A percentile compares a stretch with the other conserved stretches of the same genome.
These are phyloP conservation scores for Drosophila pandora DNA, from an alignment of 1,140 invertebrate genomes.

Conservation along the genomic window DNA sequence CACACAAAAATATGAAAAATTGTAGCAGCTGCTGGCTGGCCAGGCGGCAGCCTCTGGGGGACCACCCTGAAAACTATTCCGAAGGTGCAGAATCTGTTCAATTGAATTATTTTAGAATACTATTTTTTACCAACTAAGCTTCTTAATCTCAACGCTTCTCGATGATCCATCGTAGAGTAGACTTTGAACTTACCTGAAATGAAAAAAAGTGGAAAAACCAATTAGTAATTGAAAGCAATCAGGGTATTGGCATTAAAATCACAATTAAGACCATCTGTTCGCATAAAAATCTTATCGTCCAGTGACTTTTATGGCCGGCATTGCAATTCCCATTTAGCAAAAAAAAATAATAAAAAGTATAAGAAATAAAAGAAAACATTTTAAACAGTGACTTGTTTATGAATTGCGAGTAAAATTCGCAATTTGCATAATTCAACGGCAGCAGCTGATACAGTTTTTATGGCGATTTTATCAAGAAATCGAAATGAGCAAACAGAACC, in stretches of 20 bases:
- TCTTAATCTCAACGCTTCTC: background rate
- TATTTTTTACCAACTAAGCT: background rate
- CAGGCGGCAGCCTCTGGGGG: slow-evolving; percentile 21
- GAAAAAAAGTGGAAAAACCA: slow-evolving; percentile 16
- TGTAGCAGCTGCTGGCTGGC: slow-evolving; percentile 32
- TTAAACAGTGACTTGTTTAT: slow-evolving; percentile 34
- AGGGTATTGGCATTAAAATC: slow-evolving; percentile 23
- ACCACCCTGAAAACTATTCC: slow-evolving; percentile 41
- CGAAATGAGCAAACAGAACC: slow-evolving; percentile 39
- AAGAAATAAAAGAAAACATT: slow-evolving; percentile 8
- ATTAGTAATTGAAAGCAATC: slow-evolving; percentile 50
- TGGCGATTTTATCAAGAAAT: slow-evolving; percentile 61
- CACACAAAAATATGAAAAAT: slow-evolving; percentile 41
- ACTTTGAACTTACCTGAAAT: slow-evolving; percentile 58
- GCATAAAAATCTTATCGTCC: slow-evolving; percentile 53
- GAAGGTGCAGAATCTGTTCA: slow-evolving; percentile 1
- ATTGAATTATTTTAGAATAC: background rate
- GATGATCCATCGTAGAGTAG: background rate
- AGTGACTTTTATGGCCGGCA: slow-evolving; percentile 36
- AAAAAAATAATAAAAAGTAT: background rate
- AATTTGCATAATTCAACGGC: slow-evolving; percentile 53
- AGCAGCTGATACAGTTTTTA: slow-evolving; percentile 57
- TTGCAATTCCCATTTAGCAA: slow-evolving; percentile 21
- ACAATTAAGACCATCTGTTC: slow-evolving; percentile 52
- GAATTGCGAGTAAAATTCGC: slow-evolving; percentile 23